Conservation (phyloP, 2,797 vertebrate genomes). For the Prunella strophiata region DNA sequence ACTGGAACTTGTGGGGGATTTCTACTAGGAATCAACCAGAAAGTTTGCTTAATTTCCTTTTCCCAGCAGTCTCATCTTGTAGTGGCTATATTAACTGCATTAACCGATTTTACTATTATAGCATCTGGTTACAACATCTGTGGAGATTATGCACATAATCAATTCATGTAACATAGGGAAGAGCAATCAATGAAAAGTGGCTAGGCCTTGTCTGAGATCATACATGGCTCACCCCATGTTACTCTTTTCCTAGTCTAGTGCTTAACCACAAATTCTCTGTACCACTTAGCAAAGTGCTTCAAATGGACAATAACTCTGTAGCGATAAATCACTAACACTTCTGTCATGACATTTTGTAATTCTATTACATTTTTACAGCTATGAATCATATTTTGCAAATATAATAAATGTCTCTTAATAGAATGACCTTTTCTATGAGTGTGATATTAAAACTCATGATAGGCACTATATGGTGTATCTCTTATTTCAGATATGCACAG, state of each 20-base stretch:
- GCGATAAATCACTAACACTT: neutral
- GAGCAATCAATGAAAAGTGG: neutral
- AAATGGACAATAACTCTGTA: neutral
- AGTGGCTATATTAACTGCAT: neutral
- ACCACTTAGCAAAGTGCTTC: neutral
- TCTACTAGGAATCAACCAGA: neutral
- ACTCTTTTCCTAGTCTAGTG: neutral
- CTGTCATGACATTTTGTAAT: neutral
- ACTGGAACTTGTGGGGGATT: neutral
- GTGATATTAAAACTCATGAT: neutral
- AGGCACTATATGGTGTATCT: neutral
- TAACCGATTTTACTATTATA: neutral
- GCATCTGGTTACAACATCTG: neutral
- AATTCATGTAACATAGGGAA: neutral
- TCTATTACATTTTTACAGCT: neutral
- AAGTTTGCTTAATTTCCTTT: neutral
- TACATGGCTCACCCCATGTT: rapidly evolving
- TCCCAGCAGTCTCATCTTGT: neutral
- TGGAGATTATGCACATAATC: neutral
- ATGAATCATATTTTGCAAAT: neutral
- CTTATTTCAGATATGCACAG: neutral
- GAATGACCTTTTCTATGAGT: neutral
- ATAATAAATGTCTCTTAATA: neutral
- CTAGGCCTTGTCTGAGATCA: neutral
- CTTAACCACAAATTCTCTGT: neutral